A percentile compares a stretch with the other conserved stretches of the same genome.
phyloP scores from a whole-genome alignment of 1,140 invertebrate species.

The Propsilocerus akamusi region DNA sequence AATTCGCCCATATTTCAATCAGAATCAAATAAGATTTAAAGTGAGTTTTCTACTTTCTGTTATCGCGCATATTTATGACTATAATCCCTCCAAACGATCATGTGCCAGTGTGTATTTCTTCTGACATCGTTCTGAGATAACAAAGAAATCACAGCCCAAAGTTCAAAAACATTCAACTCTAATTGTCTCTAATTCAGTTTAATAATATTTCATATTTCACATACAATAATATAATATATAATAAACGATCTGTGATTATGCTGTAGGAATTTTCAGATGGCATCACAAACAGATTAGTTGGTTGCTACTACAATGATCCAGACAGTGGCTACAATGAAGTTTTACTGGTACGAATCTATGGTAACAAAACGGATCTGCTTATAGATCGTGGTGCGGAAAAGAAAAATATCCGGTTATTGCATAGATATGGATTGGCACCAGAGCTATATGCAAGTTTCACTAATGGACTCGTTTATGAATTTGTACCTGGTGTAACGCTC shows the following conservation, averaged over 20 bases:
- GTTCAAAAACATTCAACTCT: background rate
- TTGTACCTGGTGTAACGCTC: slow-evolving; percentile 64
- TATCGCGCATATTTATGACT: background rate
- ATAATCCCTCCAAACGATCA: background rate
- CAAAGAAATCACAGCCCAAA: background rate
- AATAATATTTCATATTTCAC: background rate
- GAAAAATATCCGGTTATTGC: slow-evolving; percentile 46
- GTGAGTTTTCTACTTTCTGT: background rate
- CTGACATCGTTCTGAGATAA: background rate
- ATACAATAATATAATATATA: background rate
- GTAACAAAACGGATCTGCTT: slow-evolving; percentile 79
- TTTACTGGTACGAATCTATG: slow-evolving; percentile 80
- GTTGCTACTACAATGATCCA: slow-evolving; percentile 35
- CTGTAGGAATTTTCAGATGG: slow-evolving; percentile 82
- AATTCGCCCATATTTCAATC: background rate
- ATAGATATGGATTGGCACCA: slow-evolving; percentile 59
- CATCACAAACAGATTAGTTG: slow-evolving; percentile 85
- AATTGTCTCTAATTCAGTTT: background rate
- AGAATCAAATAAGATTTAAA: background rate
- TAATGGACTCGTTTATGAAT: slow-evolving; percentile 91
- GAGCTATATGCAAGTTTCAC: slow-evolving; percentile 77
- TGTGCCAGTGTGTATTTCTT: background rate
- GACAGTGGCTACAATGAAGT: slow-evolving; percentile 39
- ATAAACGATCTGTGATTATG: slow-evolving; percentile 5
- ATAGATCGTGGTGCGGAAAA: slow-evolving; percentile 78